phyloP scores from a whole-genome alignment of 2,888 invertebrate genomes.

The Blera fallax region DNA sequence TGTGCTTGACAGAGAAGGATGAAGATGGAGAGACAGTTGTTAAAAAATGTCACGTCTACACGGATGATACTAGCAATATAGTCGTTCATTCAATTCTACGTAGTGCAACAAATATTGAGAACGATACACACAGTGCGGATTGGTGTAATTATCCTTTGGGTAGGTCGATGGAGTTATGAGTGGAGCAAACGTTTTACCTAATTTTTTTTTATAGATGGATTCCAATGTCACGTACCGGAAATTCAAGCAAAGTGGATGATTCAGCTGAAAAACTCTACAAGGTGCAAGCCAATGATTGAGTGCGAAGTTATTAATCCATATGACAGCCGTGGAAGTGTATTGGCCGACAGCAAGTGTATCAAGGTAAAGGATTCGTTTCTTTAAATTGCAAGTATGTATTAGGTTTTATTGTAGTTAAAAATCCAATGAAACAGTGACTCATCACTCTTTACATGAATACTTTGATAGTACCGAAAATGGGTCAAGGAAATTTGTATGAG shows the following conservation, averaged over 20 bases:
- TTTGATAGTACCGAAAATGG: neutral
- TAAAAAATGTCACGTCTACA: conserved; percentile 85
- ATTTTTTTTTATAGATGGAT: conserved; percentile 81
- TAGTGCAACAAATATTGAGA: conserved; percentile 82
- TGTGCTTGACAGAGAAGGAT: conserved; percentile 82
- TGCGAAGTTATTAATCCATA: conserved; percentile 89
- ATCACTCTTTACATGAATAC: neutral
- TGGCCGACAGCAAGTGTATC: conserved; percentile 87
- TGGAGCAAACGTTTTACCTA: neutral
- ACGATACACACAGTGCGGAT: conserved; percentile 80
- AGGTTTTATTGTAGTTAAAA: too few relatives aligned
- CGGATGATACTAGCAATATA: conserved; percentile 83
- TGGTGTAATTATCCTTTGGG: conserved; percentile 88
- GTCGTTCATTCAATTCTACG: conserved; percentile 83
- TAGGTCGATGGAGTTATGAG: conserved; percentile 75
- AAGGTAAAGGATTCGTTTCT: conserved; percentile 75
- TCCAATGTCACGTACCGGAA: conserved; percentile 86
- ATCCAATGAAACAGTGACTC: too few relatives aligned
- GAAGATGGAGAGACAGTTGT: conserved; percentile 75
- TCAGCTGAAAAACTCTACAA: conserved; percentile 75
- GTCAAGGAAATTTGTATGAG: conserved; percentile 10
- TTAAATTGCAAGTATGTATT: too few relatives aligned
- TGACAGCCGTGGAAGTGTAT: conserved; percentile 85
- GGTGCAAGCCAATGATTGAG: conserved; percentile 86
- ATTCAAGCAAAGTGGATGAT: conserved; percentile 81